phyloP scores from a whole-genome alignment of 2,888 invertebrate species.

The Oxytorus armatus region DNA sequence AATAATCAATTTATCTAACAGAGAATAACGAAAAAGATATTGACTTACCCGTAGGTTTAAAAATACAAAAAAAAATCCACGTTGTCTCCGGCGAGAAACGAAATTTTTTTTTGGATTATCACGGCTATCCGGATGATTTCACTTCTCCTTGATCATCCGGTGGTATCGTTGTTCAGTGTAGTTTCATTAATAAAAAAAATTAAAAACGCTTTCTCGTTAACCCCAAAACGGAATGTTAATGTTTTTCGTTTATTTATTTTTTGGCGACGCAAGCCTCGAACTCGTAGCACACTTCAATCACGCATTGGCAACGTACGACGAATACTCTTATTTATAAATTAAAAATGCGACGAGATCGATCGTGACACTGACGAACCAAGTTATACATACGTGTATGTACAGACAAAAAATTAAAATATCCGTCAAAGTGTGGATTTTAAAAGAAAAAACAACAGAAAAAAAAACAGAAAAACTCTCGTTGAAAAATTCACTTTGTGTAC shows the following conservation, averaged over 20 bases:
- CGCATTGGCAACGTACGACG: not conserved
- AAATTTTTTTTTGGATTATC: constrained; percentile 7
- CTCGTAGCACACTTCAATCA: not conserved
- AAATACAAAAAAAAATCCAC: constrained; percentile 25
- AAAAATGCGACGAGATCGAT: not conserved
- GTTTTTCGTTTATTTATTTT: not conserved
- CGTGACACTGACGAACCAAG: not conserved
- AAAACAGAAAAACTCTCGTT: constrained; percentile 23
- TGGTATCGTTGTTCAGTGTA: not conserved
- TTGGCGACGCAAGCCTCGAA: not conserved
- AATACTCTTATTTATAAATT: not conserved
- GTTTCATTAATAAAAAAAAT: too few species aligned
- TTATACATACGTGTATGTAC: not conserved
- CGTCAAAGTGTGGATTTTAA: too few species aligned
- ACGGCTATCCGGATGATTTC: not conserved
- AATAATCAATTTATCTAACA: too few species aligned
- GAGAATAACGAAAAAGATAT: not conserved
- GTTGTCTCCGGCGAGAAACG: constrained; percentile 3
- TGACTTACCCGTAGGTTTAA: constrained; percentile 31
- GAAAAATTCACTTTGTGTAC: constrained; percentile 40
- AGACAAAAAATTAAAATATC: too few species aligned
- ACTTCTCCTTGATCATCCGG: not conserved
- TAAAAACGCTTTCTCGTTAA: not conserved
- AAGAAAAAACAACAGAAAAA: not conserved
- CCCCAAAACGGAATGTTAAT: constrained; percentile 5